Percentiles rank a stretch among this genome's conserved stretches.
These are phyloP conservation scores for Ochotona princeps DNA, from an alignment of 2,113 vertebrate genomes.

Conservation along the genomic window DNA sequence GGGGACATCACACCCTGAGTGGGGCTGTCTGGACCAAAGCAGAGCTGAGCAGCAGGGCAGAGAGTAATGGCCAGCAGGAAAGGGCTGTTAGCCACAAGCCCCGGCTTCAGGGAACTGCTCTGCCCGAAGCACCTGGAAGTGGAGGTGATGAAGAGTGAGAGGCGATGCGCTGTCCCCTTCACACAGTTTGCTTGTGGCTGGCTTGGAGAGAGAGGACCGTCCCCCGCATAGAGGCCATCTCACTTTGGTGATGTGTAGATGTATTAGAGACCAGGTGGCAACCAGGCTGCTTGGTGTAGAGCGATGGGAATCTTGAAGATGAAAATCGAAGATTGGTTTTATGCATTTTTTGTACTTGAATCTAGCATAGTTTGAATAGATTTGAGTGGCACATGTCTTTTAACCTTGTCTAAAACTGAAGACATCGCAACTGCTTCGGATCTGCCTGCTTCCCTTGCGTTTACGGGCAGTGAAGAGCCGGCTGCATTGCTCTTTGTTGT, in stretches of 20 bases:
- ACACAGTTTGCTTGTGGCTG: no score
- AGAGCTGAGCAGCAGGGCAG: no score
- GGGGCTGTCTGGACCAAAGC: no score
- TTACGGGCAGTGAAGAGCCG: conserved; percentile 62
- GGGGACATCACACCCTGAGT: not conserved
- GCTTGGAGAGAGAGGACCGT: fast-evolving
- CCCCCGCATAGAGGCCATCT: not conserved
- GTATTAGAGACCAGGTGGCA: not conserved
- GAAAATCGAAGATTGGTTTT: not conserved
- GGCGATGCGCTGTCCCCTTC: fast-evolving
- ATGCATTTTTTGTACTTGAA: not conserved
- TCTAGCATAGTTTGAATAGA: not conserved
- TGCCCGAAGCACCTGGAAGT: not conserved
- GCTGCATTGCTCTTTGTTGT: conserved; percentile 57
- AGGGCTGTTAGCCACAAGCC: no score
- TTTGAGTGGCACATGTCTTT: not conserved
- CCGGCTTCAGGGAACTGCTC: fast-evolving
- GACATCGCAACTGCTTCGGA: not conserved
- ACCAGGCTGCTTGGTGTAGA: fast-evolving
- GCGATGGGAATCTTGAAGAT: no score
- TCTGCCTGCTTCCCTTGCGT: not conserved
- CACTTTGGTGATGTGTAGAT: fast-evolving
- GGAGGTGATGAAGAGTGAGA: not conserved
- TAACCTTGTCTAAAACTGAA: not conserved
- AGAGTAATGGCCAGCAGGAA: fast-evolving